A percentile compares a stretch with the other conserved stretches of the same genome.
Conservation (phyloP, 2,797 vertebrate genomes). For the Cephalopachus bancanus region DNA sequence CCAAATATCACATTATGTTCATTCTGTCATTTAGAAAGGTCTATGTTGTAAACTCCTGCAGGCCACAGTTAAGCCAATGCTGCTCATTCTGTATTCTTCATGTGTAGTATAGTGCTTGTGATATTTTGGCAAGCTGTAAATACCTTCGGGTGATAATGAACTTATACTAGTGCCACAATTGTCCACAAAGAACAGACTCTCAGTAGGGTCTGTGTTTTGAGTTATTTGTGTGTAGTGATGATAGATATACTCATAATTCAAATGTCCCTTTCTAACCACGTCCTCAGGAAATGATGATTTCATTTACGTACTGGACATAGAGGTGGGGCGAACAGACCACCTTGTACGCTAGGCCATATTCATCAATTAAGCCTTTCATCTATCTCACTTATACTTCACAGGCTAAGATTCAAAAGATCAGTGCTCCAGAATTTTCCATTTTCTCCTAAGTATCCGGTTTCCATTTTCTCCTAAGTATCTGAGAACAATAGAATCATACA, state of each 20-base stretch:
- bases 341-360: neutral
- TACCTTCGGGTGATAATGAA: neutral
- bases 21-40: slow-evolving; percentile 15
- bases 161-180: neutral
- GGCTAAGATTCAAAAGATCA: neutral
- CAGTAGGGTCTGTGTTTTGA: neutral
- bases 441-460: slow-evolving; percentile 41
- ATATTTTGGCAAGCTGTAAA: neutral
- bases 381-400: neutral
- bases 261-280: neutral
- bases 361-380: neutral
- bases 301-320: neutral
- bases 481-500: neutral
- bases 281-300: slow-evolving; percentile 10
- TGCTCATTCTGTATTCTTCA: neutral
- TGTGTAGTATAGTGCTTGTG: neutral
- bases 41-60: neutral
- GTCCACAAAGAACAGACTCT: neutral
- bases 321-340: neutral
- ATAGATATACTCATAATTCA: neutral
- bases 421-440: neutral
- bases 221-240: neutral
- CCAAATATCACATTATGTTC: neutral
- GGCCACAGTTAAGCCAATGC: neutral
- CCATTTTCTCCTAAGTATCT: neutral